Evolutionary conservation across 1,140 invertebrate genomes (phyloP).

Genomic region (Dendroctonus valens): DNA sequence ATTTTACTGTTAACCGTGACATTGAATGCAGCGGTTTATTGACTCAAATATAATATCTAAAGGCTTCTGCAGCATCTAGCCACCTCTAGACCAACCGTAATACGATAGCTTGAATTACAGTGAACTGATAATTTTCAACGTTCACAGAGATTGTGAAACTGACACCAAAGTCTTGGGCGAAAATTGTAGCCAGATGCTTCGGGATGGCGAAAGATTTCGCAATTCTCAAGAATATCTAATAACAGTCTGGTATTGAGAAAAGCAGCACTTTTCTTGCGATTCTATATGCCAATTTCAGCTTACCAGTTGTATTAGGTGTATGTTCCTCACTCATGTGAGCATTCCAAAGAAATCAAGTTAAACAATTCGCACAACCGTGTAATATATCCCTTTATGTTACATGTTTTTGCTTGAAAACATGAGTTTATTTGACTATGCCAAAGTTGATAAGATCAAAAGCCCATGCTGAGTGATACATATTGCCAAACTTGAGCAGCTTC

Average conservation of each 20-base stretch:
- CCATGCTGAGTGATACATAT: too few relatives aligned
- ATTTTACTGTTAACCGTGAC: too few relatives aligned
- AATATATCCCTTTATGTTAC: too few relatives aligned
- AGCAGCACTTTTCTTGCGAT: too few relatives aligned
- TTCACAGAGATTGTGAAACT: constrained; percentile 12
- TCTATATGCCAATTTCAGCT: too few relatives aligned
- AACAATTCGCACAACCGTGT: too few relatives aligned
- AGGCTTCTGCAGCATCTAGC: background rate
- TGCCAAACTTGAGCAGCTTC: background rate
- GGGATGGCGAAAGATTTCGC: background rate
- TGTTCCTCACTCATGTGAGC: too few relatives aligned
- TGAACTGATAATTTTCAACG: constrained; percentile 13
- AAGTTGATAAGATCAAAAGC: too few relatives aligned
- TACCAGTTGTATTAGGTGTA: too few relatives aligned
- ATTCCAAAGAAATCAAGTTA: too few relatives aligned
- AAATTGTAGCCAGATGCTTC: constrained; percentile 9
- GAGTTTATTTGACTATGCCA: too few relatives aligned
- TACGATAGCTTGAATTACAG: constrained; percentile 8
- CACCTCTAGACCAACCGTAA: background rate
- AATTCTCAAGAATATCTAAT: constrained; percentile 11
- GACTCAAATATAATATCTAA: background rate
- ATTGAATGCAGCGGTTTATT: background rate
- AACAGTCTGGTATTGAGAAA: background rate
- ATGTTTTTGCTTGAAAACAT: too few relatives aligned
- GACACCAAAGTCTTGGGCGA: constrained; percentile 6